Evolutionary conservation across 2,797 vertebrate species (phyloP).

Genomic region (Pangasius mekongensis): DNA sequence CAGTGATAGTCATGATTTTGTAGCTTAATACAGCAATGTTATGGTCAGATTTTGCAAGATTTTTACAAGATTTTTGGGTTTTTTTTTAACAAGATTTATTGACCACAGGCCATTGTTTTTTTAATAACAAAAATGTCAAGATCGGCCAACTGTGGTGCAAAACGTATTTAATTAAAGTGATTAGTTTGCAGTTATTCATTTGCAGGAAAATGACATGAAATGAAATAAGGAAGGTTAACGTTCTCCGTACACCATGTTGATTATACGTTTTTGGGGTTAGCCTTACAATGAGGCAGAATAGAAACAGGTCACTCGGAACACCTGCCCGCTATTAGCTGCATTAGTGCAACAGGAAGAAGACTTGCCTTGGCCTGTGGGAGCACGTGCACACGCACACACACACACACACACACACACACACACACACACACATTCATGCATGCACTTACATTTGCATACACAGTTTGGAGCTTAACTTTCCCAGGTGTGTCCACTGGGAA

Average conservation of each 20-base stretch:
- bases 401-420: background rate
- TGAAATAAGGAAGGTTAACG: conserved; percentile 15
- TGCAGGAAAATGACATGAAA: conserved; percentile 42
- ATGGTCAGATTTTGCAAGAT: background rate
- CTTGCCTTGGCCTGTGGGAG: background rate
- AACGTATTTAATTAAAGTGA: conserved; percentile 38
- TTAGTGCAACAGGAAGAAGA: conserved; percentile 5
- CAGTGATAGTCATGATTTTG: background rate
- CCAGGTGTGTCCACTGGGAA: conserved; percentile 7
- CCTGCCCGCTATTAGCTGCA: conserved; percentile 30
- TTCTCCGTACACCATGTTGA: background rate
- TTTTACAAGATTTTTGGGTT: background rate
- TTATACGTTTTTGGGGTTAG: conserved; percentile 1
- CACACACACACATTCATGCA: conserved; percentile 20
- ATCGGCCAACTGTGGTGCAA: conserved; percentile 1
- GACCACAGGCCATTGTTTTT: background rate
- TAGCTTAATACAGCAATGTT: background rate
- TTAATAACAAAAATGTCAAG: background rate
- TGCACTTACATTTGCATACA: conserved; percentile 32
- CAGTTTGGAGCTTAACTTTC: conserved; percentile 17
- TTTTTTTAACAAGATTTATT: background rate
- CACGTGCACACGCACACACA: background rate
- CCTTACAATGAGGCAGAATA: conserved; percentile 28
- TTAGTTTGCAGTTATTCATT: conserved; percentile 35
- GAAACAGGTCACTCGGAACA: conserved; percentile 20